Evolutionary conservation across 2,113 vertebrate species (phyloP), one percentile per base, ranked within the genome.

Genomic region (Entelurus aequoreus): DNA sequence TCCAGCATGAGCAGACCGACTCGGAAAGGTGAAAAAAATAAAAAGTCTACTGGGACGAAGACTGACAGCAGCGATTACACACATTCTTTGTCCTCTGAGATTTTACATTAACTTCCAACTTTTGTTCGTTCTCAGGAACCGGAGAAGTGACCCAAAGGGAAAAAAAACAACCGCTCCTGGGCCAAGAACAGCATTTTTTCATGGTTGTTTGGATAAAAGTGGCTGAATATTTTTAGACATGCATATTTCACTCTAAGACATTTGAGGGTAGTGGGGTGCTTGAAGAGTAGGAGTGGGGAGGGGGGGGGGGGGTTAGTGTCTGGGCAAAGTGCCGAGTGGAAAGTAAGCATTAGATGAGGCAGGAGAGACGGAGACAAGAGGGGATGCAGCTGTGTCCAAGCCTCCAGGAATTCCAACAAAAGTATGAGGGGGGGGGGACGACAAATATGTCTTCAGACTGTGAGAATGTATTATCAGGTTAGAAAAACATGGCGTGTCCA

Each of bases 221-320:
- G 62, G 73, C 84, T 71, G 80, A 77, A 74, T 91, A 90, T 91
- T 90, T 91, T 91, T 90, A 90, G 90, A 85, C 79, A 72, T 64
- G 75, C 75, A 87, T 87, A 82, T 76, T 88, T 90, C 77, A 83
- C 71, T 83, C 69, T 40, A 80, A 87, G 82, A 87, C 71, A 70
- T 65, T 71, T 63, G 46, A 60, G 49, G 65, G 54, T 19, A 51
- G 35, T 62, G 65, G 65, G 47, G 68, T 54, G 53, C 13, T n/a
- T 19, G 49, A 16, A 53, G 46, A n/a, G 28, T 28, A 16, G 54
- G 46, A n/a, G 19, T 19, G 19, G 62, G 35, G 49, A 73, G 78
- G 54, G 46, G 14, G 19, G 1, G 19, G 62, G 35, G 49, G 74
- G 78, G 82, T 80, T 74, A 67, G 78, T 63, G 80, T 85, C 87